phyloP scores from a whole-genome alignment of 2,113 vertebrate genomes.

The Turdus rufiventris region DNA sequence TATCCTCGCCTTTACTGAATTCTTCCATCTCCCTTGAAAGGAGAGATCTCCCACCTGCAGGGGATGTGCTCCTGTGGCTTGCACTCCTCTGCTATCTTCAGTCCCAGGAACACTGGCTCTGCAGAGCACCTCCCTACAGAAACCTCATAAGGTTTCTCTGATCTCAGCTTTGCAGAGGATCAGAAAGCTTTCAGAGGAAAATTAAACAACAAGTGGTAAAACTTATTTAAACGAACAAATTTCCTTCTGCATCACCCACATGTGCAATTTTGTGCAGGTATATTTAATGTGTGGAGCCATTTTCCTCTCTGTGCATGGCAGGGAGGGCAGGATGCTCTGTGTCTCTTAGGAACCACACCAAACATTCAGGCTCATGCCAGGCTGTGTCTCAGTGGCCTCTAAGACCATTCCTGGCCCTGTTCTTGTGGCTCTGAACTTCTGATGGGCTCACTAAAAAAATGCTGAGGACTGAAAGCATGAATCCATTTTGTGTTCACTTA shows the following conservation, averaged over 20 bases:
- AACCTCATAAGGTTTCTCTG: neutral
- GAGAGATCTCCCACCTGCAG: neutral
- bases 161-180: neutral
- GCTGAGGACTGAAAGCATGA: neutral
- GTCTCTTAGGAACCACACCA: neutral
- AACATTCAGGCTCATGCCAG: fast-evolving
- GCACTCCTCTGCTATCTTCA: neutral
- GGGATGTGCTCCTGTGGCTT: neutral
- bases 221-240: neutral
- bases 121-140: neutral
- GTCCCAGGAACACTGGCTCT: neutral
- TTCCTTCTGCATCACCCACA: neutral
- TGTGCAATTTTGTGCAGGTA: neutral
- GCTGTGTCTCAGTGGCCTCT: neutral
- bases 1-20: neutral
- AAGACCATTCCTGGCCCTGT: neutral
- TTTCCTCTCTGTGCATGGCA: neutral
- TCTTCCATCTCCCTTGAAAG: neutral
- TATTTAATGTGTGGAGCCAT: neutral
- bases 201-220: neutral
- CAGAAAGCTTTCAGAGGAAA: neutral
- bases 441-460: neutral
- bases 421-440: neutral
- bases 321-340: neutral
- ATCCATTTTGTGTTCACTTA: neutral